Evolutionary conservation across 2,113 vertebrate genomes (phyloP), one percentile per base, ranked within the genome.

Genomic region (Suricata suricatta): DNA sequence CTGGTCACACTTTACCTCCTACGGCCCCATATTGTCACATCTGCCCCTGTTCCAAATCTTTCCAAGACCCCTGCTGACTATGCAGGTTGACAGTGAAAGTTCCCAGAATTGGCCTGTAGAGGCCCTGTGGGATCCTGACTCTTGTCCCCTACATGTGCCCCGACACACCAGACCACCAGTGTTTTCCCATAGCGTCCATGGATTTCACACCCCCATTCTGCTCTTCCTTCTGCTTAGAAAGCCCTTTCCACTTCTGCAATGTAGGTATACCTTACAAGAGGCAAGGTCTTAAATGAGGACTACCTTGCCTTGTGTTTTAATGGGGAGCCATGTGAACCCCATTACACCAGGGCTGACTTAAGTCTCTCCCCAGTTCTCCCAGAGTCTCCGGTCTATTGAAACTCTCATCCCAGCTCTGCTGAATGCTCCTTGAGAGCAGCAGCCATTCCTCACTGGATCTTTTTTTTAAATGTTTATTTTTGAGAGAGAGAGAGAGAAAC

Each of bases 311-410:
- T 1, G 81, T 15, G 4, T 54, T 66, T 66, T 38, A 19, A 12
- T 27, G 44, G 33, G 60, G 41, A 33, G 16, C 3, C 9, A 0
- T 2, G 0, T 4, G 47, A n/a, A 90, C 21, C n/a, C 19, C 4
- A 17, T 17, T 8, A 41, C 52, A 3, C 11, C 9, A 5, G 13
- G 4, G 17, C 60, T 41, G 21, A 38, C 21, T 7, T 13, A 2
- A 10, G 2, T 66, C 29, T 19, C 90, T 66, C 23, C 15, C 7
- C 3, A 72, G 44, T 71, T 92, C 64, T 89, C 69, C 63, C 66
- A 13, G 63, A 38, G 21, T 16, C 10, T 44, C 17, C 12, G 19
- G 15, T 47, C 77, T 27, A 3, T 7, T 15, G 13, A 16, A 14
- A 29, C 27, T 74, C 19, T 79, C 29, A 8, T 38, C 52, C 54